Conservation (phyloP, 1,140 invertebrate genomes). For the Sweltsa coloradensis region DNA sequence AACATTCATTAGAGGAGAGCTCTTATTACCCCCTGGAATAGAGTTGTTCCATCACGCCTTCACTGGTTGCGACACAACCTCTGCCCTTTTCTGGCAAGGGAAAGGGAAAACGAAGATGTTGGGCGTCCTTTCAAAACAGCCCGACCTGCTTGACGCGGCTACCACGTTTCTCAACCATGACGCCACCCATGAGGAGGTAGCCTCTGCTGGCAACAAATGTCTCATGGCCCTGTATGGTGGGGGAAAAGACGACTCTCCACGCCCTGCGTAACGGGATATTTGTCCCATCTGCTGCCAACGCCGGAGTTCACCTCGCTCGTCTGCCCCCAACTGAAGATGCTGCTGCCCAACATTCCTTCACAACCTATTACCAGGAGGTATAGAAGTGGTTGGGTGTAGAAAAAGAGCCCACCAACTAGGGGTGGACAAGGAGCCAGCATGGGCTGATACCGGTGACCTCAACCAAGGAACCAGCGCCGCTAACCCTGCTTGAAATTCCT, state of each 20-base stretch:
- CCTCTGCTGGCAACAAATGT: conserved; percentile 4
- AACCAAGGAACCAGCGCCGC: conserved; percentile 3
- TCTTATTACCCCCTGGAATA: conserved; percentile 1
- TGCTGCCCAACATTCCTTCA: conserved; percentile 17
- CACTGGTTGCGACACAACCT: conserved; percentile 9
- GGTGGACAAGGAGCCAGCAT: conserved; percentile 1
- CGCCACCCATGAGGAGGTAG: conserved; percentile 8
- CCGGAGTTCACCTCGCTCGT: neutral
- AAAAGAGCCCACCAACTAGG: neutral
- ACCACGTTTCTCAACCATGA: conserved; percentile 1
- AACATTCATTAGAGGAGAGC: conserved; percentile 6
- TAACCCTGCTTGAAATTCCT: conserved; percentile 3
- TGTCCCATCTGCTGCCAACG: conserved; percentile 2
- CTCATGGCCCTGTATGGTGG: conserved; percentile 6
- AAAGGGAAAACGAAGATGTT: conserved; percentile 8
- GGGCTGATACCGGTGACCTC: conserved; percentile 6
- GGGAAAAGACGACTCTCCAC: conserved; percentile 2
- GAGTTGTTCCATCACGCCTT: conserved; percentile 5
- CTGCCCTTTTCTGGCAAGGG: conserved; percentile 5
- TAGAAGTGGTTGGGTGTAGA: conserved; percentile 14
- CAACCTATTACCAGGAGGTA: conserved; percentile 19
- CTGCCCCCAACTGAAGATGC: conserved; percentile 14
- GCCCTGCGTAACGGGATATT: conserved; percentile 2
- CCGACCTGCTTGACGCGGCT: neutral
- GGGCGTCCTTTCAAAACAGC: neutral